phyloP scores from a whole-genome alignment of 2,888 invertebrate genomes.

The Cheilosia vulpina region DNA sequence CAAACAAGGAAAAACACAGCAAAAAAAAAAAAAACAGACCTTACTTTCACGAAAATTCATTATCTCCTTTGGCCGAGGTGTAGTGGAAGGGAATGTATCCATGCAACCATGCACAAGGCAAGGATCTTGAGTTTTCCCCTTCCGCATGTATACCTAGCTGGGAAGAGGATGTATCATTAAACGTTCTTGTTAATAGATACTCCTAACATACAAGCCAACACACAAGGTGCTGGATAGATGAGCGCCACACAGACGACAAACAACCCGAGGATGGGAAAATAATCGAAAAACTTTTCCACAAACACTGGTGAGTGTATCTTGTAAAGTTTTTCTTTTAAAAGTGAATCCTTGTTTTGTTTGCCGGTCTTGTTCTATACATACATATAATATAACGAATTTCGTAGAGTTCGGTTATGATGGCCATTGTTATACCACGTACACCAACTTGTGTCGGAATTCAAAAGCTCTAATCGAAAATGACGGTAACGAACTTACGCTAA shows the following conservation, averaged over 20 bases:
- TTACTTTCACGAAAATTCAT: conserved; percentile 59
- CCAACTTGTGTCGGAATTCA: conserved; percentile 2
- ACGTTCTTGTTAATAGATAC: conserved; percentile 72
- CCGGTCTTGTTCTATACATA: background rate
- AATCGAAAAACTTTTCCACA: conserved; percentile 72
- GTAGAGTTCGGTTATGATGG: conserved; percentile 28
- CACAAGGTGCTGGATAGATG: background rate
- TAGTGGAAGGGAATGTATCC: conserved; percentile 10
- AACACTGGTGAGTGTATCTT: conserved; percentile 57
- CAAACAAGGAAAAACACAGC: conserved; percentile 33
- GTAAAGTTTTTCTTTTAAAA: conserved; percentile 43
- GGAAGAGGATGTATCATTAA: conserved; percentile 70
- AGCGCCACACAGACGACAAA: conserved; percentile 46
- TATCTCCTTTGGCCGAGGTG: conserved; percentile 42
- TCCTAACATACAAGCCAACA: conserved; percentile 49
- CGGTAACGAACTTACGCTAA: conserved; percentile 6
- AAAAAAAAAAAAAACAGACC: conserved; percentile 17
- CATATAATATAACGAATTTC: conserved; percentile 12
- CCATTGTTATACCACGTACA: conserved; percentile 22
- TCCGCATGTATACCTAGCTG: conserved; percentile 1
- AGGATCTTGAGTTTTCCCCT: conserved; percentile 52
- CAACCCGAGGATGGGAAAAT: conserved; percentile 69
- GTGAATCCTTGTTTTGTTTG: background rate
- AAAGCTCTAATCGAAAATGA: conserved; percentile 26
- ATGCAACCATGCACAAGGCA: conserved; percentile 35